These are phyloP conservation scores for Thunnus albacares DNA, from an alignment of 2,797 vertebrate genomes.

Conservation along the genomic window DNA sequence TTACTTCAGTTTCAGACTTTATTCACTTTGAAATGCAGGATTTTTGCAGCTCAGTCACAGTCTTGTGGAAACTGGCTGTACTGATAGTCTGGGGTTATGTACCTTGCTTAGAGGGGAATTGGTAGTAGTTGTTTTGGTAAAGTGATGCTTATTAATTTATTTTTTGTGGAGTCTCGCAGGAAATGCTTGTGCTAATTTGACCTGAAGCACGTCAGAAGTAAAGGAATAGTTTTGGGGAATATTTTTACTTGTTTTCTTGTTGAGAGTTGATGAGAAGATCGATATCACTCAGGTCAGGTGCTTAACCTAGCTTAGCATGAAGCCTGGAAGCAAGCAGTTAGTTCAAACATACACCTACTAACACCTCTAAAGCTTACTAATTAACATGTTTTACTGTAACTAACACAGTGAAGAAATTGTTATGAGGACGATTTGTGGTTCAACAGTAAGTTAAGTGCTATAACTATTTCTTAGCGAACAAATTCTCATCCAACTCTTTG, in stretches of 20 bases:
- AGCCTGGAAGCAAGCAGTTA: background rate
- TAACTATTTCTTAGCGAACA: background rate
- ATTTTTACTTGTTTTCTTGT: background rate
- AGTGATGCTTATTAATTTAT: background rate
- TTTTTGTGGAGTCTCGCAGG: background rate
- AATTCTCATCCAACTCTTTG: background rate
- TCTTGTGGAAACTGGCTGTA: background rate
- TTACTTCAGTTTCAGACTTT: background rate
- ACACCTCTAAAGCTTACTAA: background rate
- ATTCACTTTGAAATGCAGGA: background rate
- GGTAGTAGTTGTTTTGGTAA: background rate
- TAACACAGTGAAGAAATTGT: background rate
- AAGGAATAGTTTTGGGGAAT: background rate
- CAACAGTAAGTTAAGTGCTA: background rate
- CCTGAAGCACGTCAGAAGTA: background rate
- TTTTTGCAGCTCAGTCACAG: conserved; percentile 5
- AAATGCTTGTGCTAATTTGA: background rate
- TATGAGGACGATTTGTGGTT: background rate
- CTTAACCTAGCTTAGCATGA: conserved; percentile 14
- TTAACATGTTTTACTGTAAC: background rate
- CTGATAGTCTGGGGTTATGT: background rate
- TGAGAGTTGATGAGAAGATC: background rate
- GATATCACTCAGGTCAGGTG: background rate
- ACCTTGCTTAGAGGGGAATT: background rate
- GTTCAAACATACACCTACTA: background rate